These are phyloP conservation scores for Hypotaenidia philippensis DNA, from an alignment of 2,797 vertebrate species.

Conservation along the genomic window DNA sequence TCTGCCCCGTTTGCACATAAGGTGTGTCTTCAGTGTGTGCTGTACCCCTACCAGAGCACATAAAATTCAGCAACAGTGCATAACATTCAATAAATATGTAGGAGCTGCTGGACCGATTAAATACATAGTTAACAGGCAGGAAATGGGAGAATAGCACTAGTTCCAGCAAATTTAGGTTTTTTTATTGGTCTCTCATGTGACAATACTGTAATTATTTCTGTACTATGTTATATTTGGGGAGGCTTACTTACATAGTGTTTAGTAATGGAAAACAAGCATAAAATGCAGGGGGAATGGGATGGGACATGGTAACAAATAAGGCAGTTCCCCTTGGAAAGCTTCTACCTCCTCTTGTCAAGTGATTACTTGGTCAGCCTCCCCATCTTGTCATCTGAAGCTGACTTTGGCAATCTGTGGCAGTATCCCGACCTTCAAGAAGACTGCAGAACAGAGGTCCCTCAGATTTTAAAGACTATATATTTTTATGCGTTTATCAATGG, in stretches of 20 bases:
- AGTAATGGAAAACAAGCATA: background rate
- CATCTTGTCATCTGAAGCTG: background rate
- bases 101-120: background rate
- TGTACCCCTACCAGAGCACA: background rate
- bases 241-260: background rate
- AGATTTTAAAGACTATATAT: background rate
- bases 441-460: background rate
- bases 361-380: background rate
- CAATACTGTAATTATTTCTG: constrained; percentile 1
- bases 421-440: background rate
- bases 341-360: background rate
- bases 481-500: background rate
- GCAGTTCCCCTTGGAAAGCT: background rate
- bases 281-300: background rate
- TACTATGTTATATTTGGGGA: background rate
- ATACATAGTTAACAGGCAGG: background rate
- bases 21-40: background rate
- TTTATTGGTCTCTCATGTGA: background rate
- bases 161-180: background rate
- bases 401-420: background rate
- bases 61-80: background rate
- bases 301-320: background rate
- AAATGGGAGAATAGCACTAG: background rate
- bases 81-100: constrained; percentile 10
- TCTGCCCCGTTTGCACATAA: background rate